Evolutionary conservation across 2,888 invertebrate genomes (phyloP), one percentile per base, ranked within the genome.

Genomic region (Acrobasis suavella): DNA sequence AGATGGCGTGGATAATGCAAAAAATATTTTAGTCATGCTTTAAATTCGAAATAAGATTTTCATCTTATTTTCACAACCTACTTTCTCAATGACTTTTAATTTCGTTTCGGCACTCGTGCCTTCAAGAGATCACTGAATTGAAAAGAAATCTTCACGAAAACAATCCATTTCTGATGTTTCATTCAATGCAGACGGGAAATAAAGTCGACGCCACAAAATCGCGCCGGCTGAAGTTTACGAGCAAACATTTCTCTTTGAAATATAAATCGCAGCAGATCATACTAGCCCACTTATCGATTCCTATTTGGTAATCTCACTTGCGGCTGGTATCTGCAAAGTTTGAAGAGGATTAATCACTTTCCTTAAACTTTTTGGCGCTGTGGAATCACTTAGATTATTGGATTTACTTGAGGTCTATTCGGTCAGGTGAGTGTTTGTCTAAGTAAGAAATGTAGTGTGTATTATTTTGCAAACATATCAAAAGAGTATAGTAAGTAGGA

Each of bases 221-320:
- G 16, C n/a, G 17, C 52, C 38, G n/a, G 16, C 39, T 52, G 39
- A 60, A 60, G 17, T 60, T 52, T 52, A 60, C 42, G 60, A 52
- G 17, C 39, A 60, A 22, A 60, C 61, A 46, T 61, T 60, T 60
- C 42, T 52, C 52, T 51, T 54, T 15, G 50, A 59, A 59, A 50
- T 59, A 59, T 50, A 59, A 52, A n/a, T 46, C 12, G 14, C n/a
- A 14, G 14, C 42, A 42, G 42, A 12, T 42, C 14, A 14, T 46
- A 46, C 12, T 46, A 46, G 12, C 12, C 14, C 46, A n/a, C 46
- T 46, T 12, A 14, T 52, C 9, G 52, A 52, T 32, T 52, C 32
- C 32, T 32, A 51, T 51, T 10, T 10, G 14, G 14, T 32, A 32
- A 52, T 52, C 17, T 52, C 32, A 32, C 22, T 52, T 15, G 10